Conservation (phyloP, 2,797 vertebrate genomes). For the Eidolon dupreanum region DNA sequence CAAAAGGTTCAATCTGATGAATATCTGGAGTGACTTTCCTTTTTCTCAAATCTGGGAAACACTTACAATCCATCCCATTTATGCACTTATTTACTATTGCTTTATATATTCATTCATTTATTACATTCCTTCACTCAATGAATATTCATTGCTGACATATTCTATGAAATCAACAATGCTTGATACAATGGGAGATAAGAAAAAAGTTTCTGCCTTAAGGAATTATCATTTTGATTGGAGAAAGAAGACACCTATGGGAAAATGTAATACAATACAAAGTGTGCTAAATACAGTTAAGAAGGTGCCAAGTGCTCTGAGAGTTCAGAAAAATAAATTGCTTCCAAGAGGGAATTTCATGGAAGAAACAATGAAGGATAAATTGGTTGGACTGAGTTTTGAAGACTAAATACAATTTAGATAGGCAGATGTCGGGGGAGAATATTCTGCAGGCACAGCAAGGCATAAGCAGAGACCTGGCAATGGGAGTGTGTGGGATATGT, state of each 20-base stretch:
- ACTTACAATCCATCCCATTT: not conserved
- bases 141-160: not conserved
- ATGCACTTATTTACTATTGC: not conserved
- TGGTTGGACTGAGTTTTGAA: not conserved
- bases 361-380: not conserved
- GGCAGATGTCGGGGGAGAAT: not conserved
- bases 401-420: not conserved
- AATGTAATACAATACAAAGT: not conserved
- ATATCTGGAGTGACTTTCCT: not conserved
- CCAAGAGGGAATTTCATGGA: not conserved
- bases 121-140: not conserved
- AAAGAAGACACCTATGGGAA: not conserved
- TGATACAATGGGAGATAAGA: not conserved
- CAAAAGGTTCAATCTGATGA: not conserved
- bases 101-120: not conserved
- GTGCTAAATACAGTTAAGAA: not conserved
- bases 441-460: not conserved
- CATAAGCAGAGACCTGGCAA: not conserved
- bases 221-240: not conserved
- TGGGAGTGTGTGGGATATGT: not conserved
- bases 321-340: conserved; percentile 31
- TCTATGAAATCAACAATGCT: not conserved
- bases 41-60: conserved; percentile 10
- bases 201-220: not conserved
- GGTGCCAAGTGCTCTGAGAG: not conserved